Evolutionary conservation across 1,140 invertebrate species (phyloP).

Genomic region (Trichomalopsis sarcophagae): DNA sequence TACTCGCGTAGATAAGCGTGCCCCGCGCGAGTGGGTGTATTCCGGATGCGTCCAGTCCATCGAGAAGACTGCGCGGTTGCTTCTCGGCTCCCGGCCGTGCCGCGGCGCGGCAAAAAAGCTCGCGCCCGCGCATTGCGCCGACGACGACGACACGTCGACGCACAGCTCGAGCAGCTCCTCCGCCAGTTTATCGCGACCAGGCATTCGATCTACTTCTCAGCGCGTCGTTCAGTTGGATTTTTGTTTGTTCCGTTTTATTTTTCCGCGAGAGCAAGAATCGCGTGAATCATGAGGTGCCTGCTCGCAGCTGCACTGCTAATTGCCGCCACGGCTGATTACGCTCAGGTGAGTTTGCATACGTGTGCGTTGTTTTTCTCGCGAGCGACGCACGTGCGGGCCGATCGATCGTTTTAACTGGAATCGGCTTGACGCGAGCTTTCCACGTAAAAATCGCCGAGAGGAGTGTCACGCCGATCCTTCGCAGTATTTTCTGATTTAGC

Average conservation of each 20-base stretch:
- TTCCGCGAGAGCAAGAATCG: not conserved
- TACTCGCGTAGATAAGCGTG: too few relatives aligned
- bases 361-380: not conserved
- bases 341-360: conserved; percentile 51
- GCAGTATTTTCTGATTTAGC: too few relatives aligned
- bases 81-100: not conserved
- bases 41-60: not conserved
- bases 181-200: not conserved
- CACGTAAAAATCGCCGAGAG: too few relatives aligned
- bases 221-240: too few relatives aligned
- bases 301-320: conserved; percentile 50
- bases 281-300: conserved; percentile 60
- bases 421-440: too few relatives aligned
- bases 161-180: not conserved
- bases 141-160: not conserved
- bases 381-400: not conserved
- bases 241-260: not conserved
- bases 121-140: not conserved
- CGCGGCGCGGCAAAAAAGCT: not conserved
- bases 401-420: not conserved
- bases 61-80: not conserved
- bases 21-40: not conserved
- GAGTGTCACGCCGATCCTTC: too few relatives aligned
- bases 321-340: conserved; percentile 34
- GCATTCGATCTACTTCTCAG: not conserved